These are phyloP conservation scores for Lagria hirta DNA, from an alignment of 2,888 invertebrate genomes.

Conservation along the genomic window DNA sequence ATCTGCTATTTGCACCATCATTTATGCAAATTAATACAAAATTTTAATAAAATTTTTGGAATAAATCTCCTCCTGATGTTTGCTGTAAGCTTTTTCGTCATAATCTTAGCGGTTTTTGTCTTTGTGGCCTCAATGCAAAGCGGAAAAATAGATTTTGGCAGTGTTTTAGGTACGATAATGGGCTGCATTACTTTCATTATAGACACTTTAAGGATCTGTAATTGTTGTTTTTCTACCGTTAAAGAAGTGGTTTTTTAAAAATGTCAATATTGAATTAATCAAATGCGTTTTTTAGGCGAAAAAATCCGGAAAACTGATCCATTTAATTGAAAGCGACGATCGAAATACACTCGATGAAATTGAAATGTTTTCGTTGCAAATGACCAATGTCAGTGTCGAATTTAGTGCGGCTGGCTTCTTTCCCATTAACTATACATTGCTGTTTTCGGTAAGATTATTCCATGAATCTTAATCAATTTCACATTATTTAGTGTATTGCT, in stretches of 20 bases:
- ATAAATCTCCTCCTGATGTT: slow-evolving; percentile 33
- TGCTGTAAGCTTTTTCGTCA: slow-evolving; percentile 25
- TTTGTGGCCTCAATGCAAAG: slow-evolving; percentile 15
- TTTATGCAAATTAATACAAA: slow-evolving; percentile 33
- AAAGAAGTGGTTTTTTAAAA: slow-evolving; percentile 33
- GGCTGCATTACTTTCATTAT: slow-evolving; percentile 26
- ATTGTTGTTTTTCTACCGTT: slow-evolving; percentile 36
- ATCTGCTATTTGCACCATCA: slow-evolving; percentile 37
- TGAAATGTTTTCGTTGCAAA: slow-evolving; percentile 48
- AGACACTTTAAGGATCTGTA: slow-evolving; percentile 36
- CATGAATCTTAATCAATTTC: too few relatives aligned
- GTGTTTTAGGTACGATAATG: background rate
- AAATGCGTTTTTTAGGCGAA: slow-evolving; percentile 33
- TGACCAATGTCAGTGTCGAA: slow-evolving; percentile 43
- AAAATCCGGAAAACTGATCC: slow-evolving; percentile 40
- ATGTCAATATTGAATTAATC: background rate
- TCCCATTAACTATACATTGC: slow-evolving; percentile 41
- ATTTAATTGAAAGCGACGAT: slow-evolving; percentile 43
- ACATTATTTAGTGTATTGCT: too few relatives aligned
- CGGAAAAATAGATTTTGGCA: slow-evolving; percentile 1
- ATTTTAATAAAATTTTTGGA: slow-evolving; percentile 37
- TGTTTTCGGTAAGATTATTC: slow-evolving; percentile 48
- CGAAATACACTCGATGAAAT: slow-evolving; percentile 44
- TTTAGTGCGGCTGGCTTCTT: slow-evolving; percentile 48
- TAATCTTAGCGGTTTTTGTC: slow-evolving; percentile 33